A percentile compares a stretch with the other conserved stretches of the same genome.
phyloP scores from a whole-genome alignment of 2,888 invertebrate species.

The Anarsia innoxiella region DNA sequence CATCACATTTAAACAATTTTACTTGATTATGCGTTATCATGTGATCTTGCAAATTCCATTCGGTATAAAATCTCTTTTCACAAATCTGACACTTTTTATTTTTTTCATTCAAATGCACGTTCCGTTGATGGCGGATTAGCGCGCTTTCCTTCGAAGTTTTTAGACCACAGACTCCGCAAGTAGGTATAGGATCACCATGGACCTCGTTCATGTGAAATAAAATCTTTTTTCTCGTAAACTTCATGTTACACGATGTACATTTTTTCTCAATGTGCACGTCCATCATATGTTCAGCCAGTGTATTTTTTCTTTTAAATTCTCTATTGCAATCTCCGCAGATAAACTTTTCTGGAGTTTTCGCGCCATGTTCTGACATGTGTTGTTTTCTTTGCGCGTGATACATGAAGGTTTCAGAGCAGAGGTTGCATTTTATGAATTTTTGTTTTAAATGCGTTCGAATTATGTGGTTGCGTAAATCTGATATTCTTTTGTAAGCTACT shows the following conservation, averaged over 20 bases:
- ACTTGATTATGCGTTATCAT: neutral
- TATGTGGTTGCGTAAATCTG: slow-evolving; percentile 26
- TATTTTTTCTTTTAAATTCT: slow-evolving; percentile 28
- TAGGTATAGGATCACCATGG: slow-evolving; percentile 27
- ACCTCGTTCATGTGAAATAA: slow-evolving; percentile 26
- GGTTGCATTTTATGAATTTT: slow-evolving; percentile 25
- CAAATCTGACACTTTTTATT: slow-evolving; percentile 30
- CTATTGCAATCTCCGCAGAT: slow-evolving; percentile 22
- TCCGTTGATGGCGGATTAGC: slow-evolving; percentile 32
- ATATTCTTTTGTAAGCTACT: slow-evolving; percentile 22
- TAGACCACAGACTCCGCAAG: slow-evolving; percentile 28
- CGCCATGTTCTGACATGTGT: slow-evolving; percentile 16
- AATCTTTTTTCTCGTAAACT: slow-evolving; percentile 21
- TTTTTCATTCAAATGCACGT: slow-evolving; percentile 28
- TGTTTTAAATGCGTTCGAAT: slow-evolving; percentile 23
- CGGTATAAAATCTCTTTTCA: slow-evolving; percentile 27
- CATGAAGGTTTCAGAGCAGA: slow-evolving; percentile 27
- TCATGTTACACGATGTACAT: slow-evolving; percentile 20
- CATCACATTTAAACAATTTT: slow-evolving; percentile 21
- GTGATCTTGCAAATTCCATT: slow-evolving; percentile 19
- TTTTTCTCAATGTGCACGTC: slow-evolving; percentile 23
- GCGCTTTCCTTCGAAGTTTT: slow-evolving; percentile 19
- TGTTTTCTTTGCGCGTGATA: slow-evolving; percentile 26
- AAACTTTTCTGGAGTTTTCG: slow-evolving; percentile 16
- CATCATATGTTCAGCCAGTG: slow-evolving; percentile 25